These are phyloP conservation scores for Ashinkailepas kermadecensis DNA, from an alignment of 2,888 invertebrate species.

Conservation along the genomic window DNA sequence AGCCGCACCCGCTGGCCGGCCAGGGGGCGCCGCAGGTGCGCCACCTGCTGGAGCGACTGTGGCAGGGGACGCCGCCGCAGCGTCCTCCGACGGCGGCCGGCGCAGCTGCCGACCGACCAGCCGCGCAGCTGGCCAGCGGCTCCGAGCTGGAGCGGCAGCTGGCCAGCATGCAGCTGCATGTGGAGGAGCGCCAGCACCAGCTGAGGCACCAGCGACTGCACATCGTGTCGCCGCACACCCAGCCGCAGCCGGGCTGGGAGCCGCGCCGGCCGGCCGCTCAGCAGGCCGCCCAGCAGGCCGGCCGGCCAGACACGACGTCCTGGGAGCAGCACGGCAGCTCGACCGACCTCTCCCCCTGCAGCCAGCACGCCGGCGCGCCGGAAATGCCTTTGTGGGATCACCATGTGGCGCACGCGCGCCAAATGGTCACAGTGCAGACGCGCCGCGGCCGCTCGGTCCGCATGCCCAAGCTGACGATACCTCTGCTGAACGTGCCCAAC, in stretches of 20 bases:
- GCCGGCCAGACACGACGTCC: constrained; percentile 26
- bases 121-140: constrained; percentile 39
- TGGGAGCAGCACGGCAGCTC: constrained; percentile 50
- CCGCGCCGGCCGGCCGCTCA: constrained; percentile 24
- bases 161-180: constrained; percentile 1
- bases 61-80: constrained; percentile 37
- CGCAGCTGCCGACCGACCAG: constrained; percentile 50
- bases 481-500: constrained; percentile 42
- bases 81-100: constrained; percentile 55
- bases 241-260: constrained; percentile 11
- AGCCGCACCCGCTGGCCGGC: background rate
- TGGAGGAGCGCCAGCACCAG: background rate
- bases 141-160: background rate
- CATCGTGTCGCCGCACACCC: constrained; percentile 5
- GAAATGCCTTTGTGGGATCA: too few species aligned
- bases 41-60: background rate
- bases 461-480: constrained; percentile 64
- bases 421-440: constrained; percentile 49
- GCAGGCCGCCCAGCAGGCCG: constrained; percentile 9
- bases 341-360: constrained; percentile 71
- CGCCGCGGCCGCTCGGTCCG: constrained; percentile 64
- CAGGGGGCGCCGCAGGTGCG: background rate
- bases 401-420: constrained; percentile 51
- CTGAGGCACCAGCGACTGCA: background rate
- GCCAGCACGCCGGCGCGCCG: constrained; percentile 50